phyloP scores from a whole-genome alignment of 2,888 invertebrate species.

The Mythimna albipuncta region DNA sequence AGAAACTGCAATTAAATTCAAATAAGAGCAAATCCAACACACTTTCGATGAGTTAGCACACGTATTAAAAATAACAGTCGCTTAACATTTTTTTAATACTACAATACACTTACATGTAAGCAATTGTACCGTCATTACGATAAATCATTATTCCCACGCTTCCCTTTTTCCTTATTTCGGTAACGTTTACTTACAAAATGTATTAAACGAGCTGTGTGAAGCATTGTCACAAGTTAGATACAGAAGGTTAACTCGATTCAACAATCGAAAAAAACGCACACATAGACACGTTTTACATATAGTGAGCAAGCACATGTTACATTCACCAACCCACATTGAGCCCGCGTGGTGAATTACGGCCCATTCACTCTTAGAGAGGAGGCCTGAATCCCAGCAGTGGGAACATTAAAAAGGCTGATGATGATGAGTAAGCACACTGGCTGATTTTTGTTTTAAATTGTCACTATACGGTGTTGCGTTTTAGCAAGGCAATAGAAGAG shows the following conservation, averaged over 20 bases:
- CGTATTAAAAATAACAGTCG: conserved; percentile 36
- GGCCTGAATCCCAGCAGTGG: too few species aligned
- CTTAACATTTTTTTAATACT: conserved; percentile 26
- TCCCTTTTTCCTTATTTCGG: conserved; percentile 32
- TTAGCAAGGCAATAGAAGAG: too few species aligned
- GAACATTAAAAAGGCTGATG: too few species aligned
- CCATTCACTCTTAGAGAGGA: too few species aligned
- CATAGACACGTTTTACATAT: background rate
- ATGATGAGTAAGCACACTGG: background rate
- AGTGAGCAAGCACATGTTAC: background rate
- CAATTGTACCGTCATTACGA: conserved; percentile 53
- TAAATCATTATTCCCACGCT: conserved; percentile 47
- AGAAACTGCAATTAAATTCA: conserved; percentile 10
- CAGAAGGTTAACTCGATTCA: background rate
- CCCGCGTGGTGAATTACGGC: too few species aligned
- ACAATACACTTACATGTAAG: conserved; percentile 27
- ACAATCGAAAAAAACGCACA: background rate
- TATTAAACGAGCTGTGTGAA: conserved; percentile 44
- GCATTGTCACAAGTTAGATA: conserved; percentile 3
- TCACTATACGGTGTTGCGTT: too few species aligned
- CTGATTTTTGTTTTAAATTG: background rate
- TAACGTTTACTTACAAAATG: conserved; percentile 50
- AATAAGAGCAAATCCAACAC: conserved; percentile 22
- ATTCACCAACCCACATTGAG: too few species aligned
- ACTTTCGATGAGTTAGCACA: conserved; percentile 8